Base-by-base conservation (phyloP, 2,888 invertebrate genomes). In the Drosophila neotestacea region DNA sequence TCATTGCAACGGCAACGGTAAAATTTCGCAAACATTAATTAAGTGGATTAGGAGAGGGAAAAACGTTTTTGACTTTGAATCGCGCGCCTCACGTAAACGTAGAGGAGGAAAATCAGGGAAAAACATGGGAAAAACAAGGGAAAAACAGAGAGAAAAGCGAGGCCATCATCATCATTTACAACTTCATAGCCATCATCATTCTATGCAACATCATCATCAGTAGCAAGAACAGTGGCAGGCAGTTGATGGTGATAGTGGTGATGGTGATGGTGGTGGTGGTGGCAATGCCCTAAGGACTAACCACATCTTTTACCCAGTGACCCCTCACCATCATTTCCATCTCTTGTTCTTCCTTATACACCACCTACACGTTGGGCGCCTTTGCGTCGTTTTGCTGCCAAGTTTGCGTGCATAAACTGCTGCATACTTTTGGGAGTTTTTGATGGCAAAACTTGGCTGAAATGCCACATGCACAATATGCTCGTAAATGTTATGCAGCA, bases 371-470 rank as follows among this genome's bases (percentile, higher is more conserved):
- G 42, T 55, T 47, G 32, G 46, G 13, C 73, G 78, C 63, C 68
- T 60, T 73, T 65, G 59, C 63, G 48, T 64, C 78, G 62, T 71
- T 78, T 74, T 44, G 64, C 66, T 67, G 66, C 54, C 64, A 72
- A 78, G 72, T 72, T 85, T 76, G 81, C 69, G 79, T 85, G 85
- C 88, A 83, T 76, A 85, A 82, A 71, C 85, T 82, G 79, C 63
- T 76, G 88, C 82, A 83, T 77, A 82, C 85, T 85, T 88, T 88
- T 79, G 82, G 88, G 79, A 79, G 68, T 71, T 76, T 75, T 66
- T 78, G 79, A 87, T 83, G 77, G 73, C 64, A 52, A 84, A 87
- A 87, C 79, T 87, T 85, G 66, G 22, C 79, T 44, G 48, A 70
- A 72, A 70, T 77, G 76, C 68, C 65, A 63, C 62, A 80, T 69